Conservation (phyloP, 2,888 invertebrate species). For the Ceraclea dissimilis region DNA sequence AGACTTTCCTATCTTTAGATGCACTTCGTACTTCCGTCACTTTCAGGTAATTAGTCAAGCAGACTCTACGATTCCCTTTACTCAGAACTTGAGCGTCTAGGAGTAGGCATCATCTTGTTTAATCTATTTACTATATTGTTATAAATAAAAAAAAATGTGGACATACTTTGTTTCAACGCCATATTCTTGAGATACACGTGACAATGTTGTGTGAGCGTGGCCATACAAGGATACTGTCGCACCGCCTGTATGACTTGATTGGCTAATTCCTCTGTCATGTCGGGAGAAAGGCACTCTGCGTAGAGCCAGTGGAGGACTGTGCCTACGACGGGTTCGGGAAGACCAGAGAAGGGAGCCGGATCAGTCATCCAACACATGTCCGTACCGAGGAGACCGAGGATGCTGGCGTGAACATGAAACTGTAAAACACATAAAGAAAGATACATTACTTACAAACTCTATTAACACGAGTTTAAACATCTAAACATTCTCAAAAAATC, state of each 20-base stretch:
- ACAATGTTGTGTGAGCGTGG: constrained; percentile 49
- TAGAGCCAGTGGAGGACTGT: constrained; percentile 58
- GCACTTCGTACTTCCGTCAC: too few species aligned
- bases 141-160: not conserved
- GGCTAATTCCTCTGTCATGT: constrained; percentile 51
- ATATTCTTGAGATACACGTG: constrained; percentile 55
- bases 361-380: constrained; percentile 35
- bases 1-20: too few species aligned
- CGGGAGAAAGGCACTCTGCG: constrained; percentile 54
- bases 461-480: too few species aligned
- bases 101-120: too few species aligned
- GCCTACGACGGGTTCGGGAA: constrained; percentile 53
- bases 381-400: constrained; percentile 48
- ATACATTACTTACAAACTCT: not conserved
- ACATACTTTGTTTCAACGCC: constrained; percentile 56
- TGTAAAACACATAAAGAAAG: constrained; percentile 30
- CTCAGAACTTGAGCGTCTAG: too few species aligned
- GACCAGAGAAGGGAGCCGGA: constrained; percentile 48
- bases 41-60: too few species aligned
- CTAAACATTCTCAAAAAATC: too few species aligned
- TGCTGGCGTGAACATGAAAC: constrained; percentile 50
- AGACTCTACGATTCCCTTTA: too few species aligned
- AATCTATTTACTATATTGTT: too few species aligned
- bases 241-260: constrained; percentile 47
- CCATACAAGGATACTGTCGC: constrained; percentile 48